These are phyloP conservation scores for Rhabdornis inornatus DNA, from an alignment of 2,113 vertebrate species.

Conservation along the genomic window DNA sequence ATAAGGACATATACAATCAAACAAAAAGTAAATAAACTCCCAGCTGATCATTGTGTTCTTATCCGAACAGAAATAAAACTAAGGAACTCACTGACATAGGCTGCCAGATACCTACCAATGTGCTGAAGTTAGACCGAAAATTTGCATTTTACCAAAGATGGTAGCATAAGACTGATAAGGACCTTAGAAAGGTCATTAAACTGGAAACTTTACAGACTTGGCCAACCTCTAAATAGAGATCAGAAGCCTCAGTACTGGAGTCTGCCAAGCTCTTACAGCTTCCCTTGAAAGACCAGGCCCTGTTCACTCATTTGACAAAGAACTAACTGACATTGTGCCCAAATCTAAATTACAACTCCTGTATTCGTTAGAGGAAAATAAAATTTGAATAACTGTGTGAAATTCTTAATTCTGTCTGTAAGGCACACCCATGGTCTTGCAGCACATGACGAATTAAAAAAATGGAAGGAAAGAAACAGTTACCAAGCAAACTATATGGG, in stretches of 20 bases:
- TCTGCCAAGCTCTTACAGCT: not conserved
- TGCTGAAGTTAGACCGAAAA: not conserved
- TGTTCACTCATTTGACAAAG: not conserved
- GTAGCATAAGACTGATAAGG: not conserved
- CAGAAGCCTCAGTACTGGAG: not conserved
- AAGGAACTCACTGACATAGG: not conserved
- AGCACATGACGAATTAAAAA: not conserved
- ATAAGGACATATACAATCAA: not conserved
- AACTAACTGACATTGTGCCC: not conserved
- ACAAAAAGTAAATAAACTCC: not conserved
- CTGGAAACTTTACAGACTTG: not conserved
- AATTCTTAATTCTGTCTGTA: not conserved
- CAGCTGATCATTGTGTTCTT: not conserved
- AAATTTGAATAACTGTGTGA: not conserved
- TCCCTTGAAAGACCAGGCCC: not conserved
- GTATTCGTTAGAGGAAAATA: not conserved
- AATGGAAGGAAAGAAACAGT: not conserved
- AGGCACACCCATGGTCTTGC: not conserved
- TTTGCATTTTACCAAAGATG: not conserved
- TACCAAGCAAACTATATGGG: not conserved
- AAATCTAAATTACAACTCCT: not conserved
- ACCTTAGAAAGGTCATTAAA: not conserved
- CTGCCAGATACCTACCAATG: not conserved
- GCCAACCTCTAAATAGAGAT: not conserved
- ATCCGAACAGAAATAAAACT: not conserved